Percentiles rank a stretch among this genome's conserved stretches.
Evolutionary conservation across 2,797 vertebrate genomes (phyloP).

Genomic region (Peromyscus nudipes): DNA sequence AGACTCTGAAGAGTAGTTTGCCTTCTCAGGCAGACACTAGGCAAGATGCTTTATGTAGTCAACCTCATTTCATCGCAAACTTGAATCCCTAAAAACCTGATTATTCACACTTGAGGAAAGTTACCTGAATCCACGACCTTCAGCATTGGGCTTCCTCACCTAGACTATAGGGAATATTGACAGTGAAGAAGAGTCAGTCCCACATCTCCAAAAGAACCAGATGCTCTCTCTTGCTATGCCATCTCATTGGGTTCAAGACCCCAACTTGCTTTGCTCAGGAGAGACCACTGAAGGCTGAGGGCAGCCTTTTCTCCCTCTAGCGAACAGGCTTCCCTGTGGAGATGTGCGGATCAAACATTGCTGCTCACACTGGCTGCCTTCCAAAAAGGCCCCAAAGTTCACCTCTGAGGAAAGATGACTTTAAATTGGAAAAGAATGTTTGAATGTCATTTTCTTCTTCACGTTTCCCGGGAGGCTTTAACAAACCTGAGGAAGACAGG

Average conservation of each 20-base stretch:
- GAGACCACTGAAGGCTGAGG: background rate
- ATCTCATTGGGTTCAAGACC: background rate
- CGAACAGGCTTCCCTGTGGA: background rate
- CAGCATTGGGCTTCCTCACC: background rate
- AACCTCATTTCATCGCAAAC: background rate
- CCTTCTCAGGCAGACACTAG: background rate
- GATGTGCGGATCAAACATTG: background rate
- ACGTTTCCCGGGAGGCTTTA: background rate
- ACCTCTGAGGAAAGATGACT: background rate
- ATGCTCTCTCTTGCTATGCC: background rate
- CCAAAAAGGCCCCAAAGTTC: background rate
- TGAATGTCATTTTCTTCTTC: background rate
- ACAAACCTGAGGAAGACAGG: background rate
- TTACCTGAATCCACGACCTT: background rate
- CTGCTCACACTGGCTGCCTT: background rate
- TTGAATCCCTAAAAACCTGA: background rate
- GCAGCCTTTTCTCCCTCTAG: background rate
- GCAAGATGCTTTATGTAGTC: background rate
- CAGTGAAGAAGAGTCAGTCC: background rate
- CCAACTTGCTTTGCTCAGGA: background rate
- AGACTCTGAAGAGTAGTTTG: background rate
- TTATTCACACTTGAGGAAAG: background rate
- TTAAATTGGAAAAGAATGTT: constrained; percentile 38
- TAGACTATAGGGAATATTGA: background rate
- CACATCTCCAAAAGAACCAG: background rate